Evolutionary conservation across 2,888 invertebrate species (phyloP).

Genomic region (Amphimallon solstitiale): DNA sequence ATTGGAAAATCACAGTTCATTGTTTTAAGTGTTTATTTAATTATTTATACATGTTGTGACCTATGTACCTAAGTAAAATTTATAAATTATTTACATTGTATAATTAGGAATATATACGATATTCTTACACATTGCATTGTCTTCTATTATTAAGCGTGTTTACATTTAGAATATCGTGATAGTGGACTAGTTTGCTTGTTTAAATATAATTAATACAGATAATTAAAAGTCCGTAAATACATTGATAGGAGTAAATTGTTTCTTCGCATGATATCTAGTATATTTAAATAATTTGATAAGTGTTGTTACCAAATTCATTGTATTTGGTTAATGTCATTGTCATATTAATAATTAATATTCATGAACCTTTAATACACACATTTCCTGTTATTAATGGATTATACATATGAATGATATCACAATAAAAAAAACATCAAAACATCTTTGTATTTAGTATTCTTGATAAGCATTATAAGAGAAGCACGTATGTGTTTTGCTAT

Average conservation of each 20-base stretch:
- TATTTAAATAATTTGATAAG: constrained; percentile 22
- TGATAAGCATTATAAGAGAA: no score
- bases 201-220: constrained; percentile 28
- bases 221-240: constrained; percentile 11
- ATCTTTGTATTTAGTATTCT: no score
- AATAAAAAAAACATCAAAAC: no score
- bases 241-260: constrained; percentile 7
- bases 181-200: constrained; percentile 13
- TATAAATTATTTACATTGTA: constrained; percentile 21
- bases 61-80: constrained; percentile 12
- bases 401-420: no score
- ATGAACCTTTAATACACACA: no score
- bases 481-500: no score
- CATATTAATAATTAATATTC: no score
- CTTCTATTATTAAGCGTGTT: neutral
- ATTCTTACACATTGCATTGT: neutral
- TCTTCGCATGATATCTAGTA: neutral
- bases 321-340: constrained; percentile 1
- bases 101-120: neutral
- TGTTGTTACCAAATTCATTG: neutral
- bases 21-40: constrained; percentile 7
- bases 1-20: constrained; percentile 7
- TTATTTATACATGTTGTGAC: constrained; percentile 5
- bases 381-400: no score
- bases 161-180: constrained; percentile 6